These are phyloP conservation scores for Nothoprocta pentlandii DNA, from an alignment of 2,113 vertebrate genomes.

Conservation along the genomic window DNA sequence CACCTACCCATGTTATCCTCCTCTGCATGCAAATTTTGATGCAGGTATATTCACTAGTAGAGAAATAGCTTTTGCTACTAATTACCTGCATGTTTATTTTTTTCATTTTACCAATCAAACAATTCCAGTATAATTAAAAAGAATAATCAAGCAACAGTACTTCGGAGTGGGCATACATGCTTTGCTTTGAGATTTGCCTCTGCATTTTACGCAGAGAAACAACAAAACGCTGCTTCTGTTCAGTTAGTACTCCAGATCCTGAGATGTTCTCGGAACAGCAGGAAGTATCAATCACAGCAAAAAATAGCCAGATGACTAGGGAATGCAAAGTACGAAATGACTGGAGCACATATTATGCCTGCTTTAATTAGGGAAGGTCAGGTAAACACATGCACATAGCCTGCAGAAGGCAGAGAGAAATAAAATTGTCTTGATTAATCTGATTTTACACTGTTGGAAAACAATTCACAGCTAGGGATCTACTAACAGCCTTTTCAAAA, in stretches of 20 bases:
- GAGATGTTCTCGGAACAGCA: neutral
- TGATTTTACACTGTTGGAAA: neutral
- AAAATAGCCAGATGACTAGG: neutral
- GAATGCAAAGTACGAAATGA: neutral
- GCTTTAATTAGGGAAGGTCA: neutral
- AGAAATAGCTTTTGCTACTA: no score
- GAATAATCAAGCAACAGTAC: neutral
- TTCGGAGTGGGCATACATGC: neutral
- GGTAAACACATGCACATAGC: neutral
- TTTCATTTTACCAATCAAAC: no score
- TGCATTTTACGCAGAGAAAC: neutral
- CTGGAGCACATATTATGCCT: neutral
- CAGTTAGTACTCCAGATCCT: neutral
- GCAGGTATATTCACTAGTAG: no score
- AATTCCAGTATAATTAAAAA: neutral
- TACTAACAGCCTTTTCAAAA: neutral
- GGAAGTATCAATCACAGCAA: neutral
- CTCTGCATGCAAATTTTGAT: no score
- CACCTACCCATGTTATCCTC: no score
- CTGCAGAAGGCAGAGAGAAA: rapidly evolving
- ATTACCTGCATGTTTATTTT: no score
- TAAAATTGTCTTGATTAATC: neutral
- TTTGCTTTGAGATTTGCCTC: neutral
- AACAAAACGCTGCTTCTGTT: neutral
- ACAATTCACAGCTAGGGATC: neutral